These are phyloP conservation scores for Nycticebus coucang DNA, from an alignment of 2,113 vertebrate genomes.

Conservation along the genomic window DNA sequence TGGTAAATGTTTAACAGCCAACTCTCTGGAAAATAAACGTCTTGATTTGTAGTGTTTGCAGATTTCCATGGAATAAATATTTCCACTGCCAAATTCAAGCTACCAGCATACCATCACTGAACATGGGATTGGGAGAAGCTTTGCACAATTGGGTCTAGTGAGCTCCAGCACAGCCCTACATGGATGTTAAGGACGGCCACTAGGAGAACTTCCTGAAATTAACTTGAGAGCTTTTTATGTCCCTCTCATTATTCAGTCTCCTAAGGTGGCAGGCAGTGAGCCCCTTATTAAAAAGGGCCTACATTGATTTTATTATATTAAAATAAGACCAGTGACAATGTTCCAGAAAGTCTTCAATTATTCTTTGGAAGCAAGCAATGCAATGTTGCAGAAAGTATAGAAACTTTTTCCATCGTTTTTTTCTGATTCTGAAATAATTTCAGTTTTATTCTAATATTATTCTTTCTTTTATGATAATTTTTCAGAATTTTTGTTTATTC, in stretches of 20 bases:
- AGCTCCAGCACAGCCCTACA: not conserved
- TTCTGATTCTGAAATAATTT: not conserved
- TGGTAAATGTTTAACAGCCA: not conserved
- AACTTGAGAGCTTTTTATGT: not conserved
- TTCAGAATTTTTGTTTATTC: too few relatives aligned
- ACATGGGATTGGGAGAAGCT: not conserved
- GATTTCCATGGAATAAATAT: not conserved
- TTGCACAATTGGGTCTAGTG: not conserved
- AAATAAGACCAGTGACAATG: not conserved
- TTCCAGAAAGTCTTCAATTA: slow-evolving; percentile 34
- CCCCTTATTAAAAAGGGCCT: not conserved
- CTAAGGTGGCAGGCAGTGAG: not conserved
- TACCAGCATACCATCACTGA: not conserved
- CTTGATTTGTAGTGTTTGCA: not conserved
- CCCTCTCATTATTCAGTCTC: slow-evolving; percentile 31
- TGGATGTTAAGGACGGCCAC: not conserved
- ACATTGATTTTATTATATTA: slow-evolving; percentile 17
- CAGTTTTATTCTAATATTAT: not conserved
- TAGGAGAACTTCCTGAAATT: not conserved
- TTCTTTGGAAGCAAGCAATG: not conserved
- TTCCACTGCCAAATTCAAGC: not conserved
- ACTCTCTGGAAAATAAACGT: slow-evolving; percentile 31
- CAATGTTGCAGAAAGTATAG: not conserved
- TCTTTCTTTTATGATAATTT: not conserved
- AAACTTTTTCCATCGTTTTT: not conserved